A percentile compares a stretch with the other conserved stretches of the same genome.
Conservation (phyloP, 2,888 invertebrate species). For the Stenolophus ochropezus region DNA sequence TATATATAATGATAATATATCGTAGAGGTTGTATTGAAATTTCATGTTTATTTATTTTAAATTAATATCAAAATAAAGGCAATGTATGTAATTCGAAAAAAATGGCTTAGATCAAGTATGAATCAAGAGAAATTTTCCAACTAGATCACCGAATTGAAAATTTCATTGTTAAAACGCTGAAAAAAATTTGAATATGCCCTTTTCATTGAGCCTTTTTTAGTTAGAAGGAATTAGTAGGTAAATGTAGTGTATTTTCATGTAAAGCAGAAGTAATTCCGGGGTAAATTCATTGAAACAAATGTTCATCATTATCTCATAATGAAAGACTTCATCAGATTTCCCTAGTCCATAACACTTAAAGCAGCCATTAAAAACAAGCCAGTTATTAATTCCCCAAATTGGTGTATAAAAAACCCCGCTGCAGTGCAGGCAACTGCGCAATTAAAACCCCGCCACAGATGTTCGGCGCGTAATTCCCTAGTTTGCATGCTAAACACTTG, state of each 20-base stretch:
- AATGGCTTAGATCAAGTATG: too few relatives aligned
- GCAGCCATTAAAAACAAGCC: conserved; percentile 46
- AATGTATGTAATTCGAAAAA: too few relatives aligned
- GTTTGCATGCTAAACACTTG: conserved; percentile 73
- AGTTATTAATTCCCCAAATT: conserved; percentile 34
- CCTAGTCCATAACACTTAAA: conserved; percentile 18
- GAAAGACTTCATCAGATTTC: conserved; percentile 20
- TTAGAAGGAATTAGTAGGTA: too few relatives aligned
- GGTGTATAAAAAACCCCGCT: conserved; percentile 2
- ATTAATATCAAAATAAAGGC: too few relatives aligned
- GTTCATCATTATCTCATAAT: background rate
- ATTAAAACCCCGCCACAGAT: conserved; percentile 64
- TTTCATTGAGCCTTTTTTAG: too few relatives aligned
- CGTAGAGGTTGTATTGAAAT: too few relatives aligned
- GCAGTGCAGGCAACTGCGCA: conserved; percentile 57
- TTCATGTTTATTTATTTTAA: too few relatives aligned
- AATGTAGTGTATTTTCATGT: background rate
- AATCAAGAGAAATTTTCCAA: too few relatives aligned
- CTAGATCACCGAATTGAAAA: too few relatives aligned
- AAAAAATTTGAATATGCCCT: too few relatives aligned
- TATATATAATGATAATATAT: too few relatives aligned
- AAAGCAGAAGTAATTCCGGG: background rate
- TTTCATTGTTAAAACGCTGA: too few relatives aligned
- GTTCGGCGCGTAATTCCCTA: conserved; percentile 70
- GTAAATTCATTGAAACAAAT: background rate